phyloP scores from a whole-genome alignment of 2,113 vertebrate species.

The Tapirus terrestris region DNA sequence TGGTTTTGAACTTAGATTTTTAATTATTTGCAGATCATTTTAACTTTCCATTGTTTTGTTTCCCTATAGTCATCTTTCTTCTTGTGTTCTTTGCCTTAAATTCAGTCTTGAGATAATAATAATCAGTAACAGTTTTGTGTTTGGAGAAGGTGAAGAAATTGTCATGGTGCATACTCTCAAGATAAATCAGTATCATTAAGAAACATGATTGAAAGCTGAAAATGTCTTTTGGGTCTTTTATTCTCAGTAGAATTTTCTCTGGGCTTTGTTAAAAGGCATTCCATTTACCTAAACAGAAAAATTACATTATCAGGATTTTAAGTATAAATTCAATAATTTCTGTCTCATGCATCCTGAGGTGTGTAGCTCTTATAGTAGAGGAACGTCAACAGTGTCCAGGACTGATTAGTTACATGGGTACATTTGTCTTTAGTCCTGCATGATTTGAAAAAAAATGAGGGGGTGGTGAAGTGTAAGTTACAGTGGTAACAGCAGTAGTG shows the following conservation, averaged over 20 bases:
- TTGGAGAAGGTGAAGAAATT: constrained; percentile 39
- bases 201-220: background rate
- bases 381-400: background rate
- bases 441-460: background rate
- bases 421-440: background rate
- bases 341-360: background rate
- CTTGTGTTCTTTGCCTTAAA: background rate
- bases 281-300: background rate
- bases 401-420: background rate
- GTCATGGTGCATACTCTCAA: background rate
- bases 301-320: background rate
- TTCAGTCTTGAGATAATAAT: constrained; percentile 31
- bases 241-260: constrained; percentile 19
- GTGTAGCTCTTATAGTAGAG: background rate
- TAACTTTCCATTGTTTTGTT: constrained; percentile 31
- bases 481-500: background rate
- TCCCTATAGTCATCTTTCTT: background rate
- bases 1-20: constrained; percentile 36
- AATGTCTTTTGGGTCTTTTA: background rate
- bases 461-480: background rate
- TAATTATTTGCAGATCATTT: constrained; percentile 36
- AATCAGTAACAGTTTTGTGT: background rate
- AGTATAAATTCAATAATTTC: background rate
- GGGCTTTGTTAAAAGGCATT: constrained; percentile 21
- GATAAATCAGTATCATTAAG: background rate